A percentile compares a stretch with the other conserved stretches of the same genome.
Conservation (phyloP, 37 sponge, comb jelly and placozoan species). For the Aplysina aerophoba region DNA sequence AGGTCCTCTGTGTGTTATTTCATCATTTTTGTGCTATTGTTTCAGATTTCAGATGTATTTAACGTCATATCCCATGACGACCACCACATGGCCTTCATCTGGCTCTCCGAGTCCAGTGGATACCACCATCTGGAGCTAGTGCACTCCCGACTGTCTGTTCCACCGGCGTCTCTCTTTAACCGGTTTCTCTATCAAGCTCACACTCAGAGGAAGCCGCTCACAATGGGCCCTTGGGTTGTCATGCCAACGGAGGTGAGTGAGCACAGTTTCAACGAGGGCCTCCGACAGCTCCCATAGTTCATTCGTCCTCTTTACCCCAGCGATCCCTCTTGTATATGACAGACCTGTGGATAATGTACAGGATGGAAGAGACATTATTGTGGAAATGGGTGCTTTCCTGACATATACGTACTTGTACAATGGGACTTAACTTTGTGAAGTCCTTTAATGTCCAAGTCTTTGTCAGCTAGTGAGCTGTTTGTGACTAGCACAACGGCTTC, state of each 20-base stretch:
- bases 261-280: not conserved
- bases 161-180: constrained; percentile 31
- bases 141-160: constrained; percentile 1
- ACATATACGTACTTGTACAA: too few relatives aligned
- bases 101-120: constrained; percentile 48
- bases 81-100: constrained; percentile 20
- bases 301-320: too few relatives aligned
- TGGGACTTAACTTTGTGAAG: too few relatives aligned
- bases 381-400: too few relatives aligned
- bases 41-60: constrained; percentile 49
- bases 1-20: not conserved
- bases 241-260: constrained; percentile 54
- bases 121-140: constrained; percentile 65
- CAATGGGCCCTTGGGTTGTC: constrained; percentile 66
- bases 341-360: too few relatives aligned
- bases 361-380: too few relatives aligned
- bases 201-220: constrained; percentile 33
- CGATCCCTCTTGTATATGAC: too few relatives aligned
- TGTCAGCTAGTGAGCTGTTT: too few relatives aligned
- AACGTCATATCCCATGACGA: constrained; percentile 21
- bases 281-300: too few relatives aligned
- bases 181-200: constrained; percentile 11
- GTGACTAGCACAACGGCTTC: too few relatives aligned
- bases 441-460: too few relatives aligned
- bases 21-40: not conserved